Evolutionary conservation across 35 echinoderm and acorn worm genomes (phyloP).

Genomic region (Patiria miniata): DNA sequence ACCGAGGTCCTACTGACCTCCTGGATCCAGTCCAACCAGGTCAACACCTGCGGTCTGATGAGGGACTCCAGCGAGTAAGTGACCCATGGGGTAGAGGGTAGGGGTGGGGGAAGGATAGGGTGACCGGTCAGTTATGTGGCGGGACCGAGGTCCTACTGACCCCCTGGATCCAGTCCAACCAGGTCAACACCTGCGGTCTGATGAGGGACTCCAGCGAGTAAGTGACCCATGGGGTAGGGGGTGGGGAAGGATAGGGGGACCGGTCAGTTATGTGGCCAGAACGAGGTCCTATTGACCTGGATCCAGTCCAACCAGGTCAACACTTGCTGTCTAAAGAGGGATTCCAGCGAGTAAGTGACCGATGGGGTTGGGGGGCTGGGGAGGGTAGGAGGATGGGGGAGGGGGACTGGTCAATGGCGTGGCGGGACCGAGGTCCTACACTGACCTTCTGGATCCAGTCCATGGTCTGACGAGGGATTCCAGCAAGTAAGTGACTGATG

Average conservation of each 20-base stretch:
- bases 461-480: slow-evolving; percentile 41
- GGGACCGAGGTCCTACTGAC: slow-evolving; percentile 78
- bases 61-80: slow-evolving; percentile 75
- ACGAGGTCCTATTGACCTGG: slow-evolving; percentile 88
- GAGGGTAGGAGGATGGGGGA: no score
- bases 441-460: slow-evolving; percentile 87
- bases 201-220: slow-evolving; percentile 71
- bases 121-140: slow-evolving; percentile 79
- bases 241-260: no score
- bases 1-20: slow-evolving; percentile 85
- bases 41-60: slow-evolving; percentile 55
- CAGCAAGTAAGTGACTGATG: slow-evolving; percentile 35
- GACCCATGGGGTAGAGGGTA: neutral
- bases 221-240: slow-evolving; percentile 10
- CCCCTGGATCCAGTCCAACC: slow-evolving; percentile 82
- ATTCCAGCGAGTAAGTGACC: slow-evolving; percentile 48
- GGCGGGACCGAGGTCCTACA: slow-evolving; percentile 75
- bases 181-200: slow-evolving; percentile 56
- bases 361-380: no score
- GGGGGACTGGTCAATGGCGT: slow-evolving; percentile 79
- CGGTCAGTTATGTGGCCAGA: slow-evolving; percentile 70
- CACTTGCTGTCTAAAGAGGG: slow-evolving; percentile 52
- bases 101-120: no score
- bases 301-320: slow-evolving; percentile 67
- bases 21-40: slow-evolving; percentile 80